Evolutionary conservation across 2,888 invertebrate species (phyloP).

Genomic region (Cyaniris semiargus): DNA sequence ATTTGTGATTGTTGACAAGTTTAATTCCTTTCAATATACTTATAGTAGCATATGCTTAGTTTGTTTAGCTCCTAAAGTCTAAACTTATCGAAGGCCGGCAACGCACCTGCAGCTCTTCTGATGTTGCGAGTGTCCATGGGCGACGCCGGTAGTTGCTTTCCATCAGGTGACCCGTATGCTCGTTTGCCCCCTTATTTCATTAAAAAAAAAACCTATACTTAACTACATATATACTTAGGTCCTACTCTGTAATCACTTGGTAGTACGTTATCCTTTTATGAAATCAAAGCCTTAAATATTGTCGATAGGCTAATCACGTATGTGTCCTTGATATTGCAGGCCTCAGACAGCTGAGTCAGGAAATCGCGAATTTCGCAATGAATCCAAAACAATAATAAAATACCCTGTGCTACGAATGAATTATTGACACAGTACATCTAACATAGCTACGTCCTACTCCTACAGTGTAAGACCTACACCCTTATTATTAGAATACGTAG

Average conservation of each 20-base stretch:
- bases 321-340: slow-evolving; percentile 9
- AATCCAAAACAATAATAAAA: background rate
- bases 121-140: too few species aligned
- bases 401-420: background rate
- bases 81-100: too few species aligned
- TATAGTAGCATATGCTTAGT: background rate
- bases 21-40: background rate
- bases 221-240: too few species aligned
- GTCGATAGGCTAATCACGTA: slow-evolving; percentile 12
- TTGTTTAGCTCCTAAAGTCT: background rate
- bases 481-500: too few species aligned
- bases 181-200: too few species aligned
- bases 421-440: background rate
- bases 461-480: background rate
- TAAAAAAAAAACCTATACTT: too few species aligned
- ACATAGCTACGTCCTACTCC: too few species aligned
- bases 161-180: too few species aligned
- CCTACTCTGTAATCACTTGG: background rate
- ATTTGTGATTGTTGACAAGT: background rate
- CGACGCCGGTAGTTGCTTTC: too few species aligned
- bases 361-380: slow-evolving; percentile 3
- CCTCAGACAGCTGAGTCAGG: background rate
- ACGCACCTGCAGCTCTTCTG: too few species aligned
- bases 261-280: background rate
- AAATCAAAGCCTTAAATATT: slow-evolving; percentile 5